Conservation (phyloP, 35 echinoderm and acorn worm species). For the Diadema setosum region DNA sequence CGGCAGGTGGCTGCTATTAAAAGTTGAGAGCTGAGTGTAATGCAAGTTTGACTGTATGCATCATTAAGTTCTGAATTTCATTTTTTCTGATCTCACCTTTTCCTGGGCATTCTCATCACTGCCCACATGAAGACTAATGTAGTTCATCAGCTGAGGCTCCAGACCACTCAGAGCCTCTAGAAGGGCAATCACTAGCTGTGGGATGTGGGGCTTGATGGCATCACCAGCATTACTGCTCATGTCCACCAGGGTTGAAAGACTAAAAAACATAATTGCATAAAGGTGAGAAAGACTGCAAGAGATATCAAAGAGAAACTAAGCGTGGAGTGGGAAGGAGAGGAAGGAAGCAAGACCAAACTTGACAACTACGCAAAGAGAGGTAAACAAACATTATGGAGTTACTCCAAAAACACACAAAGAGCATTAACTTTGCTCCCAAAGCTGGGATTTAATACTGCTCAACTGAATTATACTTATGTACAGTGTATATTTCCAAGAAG, state of each 20-base stretch:
- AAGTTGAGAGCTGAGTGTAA: too few relatives aligned
- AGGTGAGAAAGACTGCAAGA: not conserved
- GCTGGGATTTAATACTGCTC: too few relatives aligned
- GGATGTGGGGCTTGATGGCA: constrained; percentile 85
- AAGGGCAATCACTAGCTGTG: constrained; percentile 81
- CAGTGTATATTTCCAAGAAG: too few relatives aligned
- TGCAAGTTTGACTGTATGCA: too few relatives aligned
- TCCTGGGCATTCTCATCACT: constrained; percentile 72
- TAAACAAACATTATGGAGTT: too few relatives aligned
- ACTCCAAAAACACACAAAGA: too few relatives aligned
- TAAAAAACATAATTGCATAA: not conserved
- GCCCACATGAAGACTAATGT: constrained; percentile 80
- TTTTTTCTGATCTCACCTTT: constrained; percentile 89
- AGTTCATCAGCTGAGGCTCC: constrained; percentile 93
- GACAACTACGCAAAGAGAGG: not conserved
- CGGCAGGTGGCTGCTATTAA: too few relatives aligned
- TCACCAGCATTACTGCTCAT: constrained; percentile 93
- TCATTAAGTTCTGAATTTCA: too few relatives aligned
- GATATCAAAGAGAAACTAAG: not conserved
- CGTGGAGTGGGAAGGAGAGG: not conserved
- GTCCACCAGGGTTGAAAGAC: constrained; percentile 77
- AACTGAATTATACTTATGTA: too few relatives aligned
- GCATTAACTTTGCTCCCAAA: too few relatives aligned
- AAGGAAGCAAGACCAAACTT: not conserved
- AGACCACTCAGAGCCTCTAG: constrained; percentile 92